These are phyloP conservation scores for Plectropomus leopardus DNA, from an alignment of 2,113 vertebrate species.

Conservation along the genomic window DNA sequence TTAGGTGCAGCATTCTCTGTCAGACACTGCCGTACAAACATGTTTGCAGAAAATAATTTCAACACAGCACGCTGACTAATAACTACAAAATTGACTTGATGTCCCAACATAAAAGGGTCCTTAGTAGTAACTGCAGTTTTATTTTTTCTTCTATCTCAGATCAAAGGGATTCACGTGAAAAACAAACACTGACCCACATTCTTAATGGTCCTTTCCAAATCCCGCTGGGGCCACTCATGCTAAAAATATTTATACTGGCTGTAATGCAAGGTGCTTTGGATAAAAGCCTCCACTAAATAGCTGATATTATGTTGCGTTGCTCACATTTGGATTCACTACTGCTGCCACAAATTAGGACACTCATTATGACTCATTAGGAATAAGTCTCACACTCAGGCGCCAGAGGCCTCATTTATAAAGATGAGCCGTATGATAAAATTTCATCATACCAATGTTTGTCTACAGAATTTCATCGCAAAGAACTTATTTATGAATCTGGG, in stretches of 20 bases:
- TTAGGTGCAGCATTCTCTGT: background rate
- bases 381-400: slow-evolving; percentile 33
- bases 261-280: slow-evolving; percentile 53
- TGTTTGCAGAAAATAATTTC: slow-evolving; percentile 1
- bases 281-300: slow-evolving; percentile 61
- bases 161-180: slow-evolving; percentile 46
- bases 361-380: slow-evolving; percentile 70
- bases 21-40: background rate
- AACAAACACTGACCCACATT: slow-evolving; percentile 66
- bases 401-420: slow-evolving; percentile 61
- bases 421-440: slow-evolving; percentile 55
- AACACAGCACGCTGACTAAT: background rate
- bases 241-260: slow-evolving; percentile 42
- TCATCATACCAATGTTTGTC: slow-evolving; percentile 53
- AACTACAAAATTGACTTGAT: background rate
- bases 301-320: slow-evolving; percentile 52
- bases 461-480: slow-evolving; percentile 29
- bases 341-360: slow-evolving; percentile 56
- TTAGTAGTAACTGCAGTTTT: slow-evolving; percentile 22
- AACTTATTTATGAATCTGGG: slow-evolving; percentile 40
- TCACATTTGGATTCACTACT: slow-evolving; percentile 58
- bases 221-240: slow-evolving; percentile 40
- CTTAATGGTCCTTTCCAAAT: slow-evolving; percentile 53
- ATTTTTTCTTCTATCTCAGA: slow-evolving; percentile 28
- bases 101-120: background rate